These are phyloP conservation scores for Aporophyla lueneburgensis DNA, from an alignment of 2,888 invertebrate genomes.

Conservation along the genomic window DNA sequence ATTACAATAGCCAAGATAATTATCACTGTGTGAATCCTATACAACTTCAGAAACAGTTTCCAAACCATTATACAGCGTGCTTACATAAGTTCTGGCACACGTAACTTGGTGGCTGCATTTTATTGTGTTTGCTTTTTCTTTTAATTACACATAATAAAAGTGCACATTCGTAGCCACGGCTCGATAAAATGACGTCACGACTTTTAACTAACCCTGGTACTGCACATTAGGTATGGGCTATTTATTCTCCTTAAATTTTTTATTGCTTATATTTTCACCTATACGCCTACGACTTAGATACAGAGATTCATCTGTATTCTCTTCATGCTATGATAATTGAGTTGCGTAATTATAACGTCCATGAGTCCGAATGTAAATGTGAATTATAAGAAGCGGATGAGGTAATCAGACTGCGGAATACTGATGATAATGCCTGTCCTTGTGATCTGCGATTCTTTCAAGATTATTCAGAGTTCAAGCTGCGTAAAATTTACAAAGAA, in stretches of 20 bases:
- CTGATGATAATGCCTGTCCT: slow-evolving; percentile 37
- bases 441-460: slow-evolving; percentile 22
- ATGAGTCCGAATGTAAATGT: slow-evolving; percentile 56
- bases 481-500: slow-evolving; percentile 2
- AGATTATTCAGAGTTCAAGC: slow-evolving; percentile 13
- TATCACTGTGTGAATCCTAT: slow-evolving; percentile 70
- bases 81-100: slow-evolving; percentile 63
- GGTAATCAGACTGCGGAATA: slow-evolving; percentile 53
- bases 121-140: slow-evolving; percentile 63
- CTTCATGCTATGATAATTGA: slow-evolving; percentile 56
- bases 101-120: slow-evolving; percentile 63
- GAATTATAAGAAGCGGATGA: slow-evolving; percentile 57
- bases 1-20: slow-evolving; percentile 64
- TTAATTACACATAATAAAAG: slow-evolving; percentile 67
- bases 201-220: slow-evolving; percentile 48
- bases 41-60: slow-evolving; percentile 67
- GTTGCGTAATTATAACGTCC: slow-evolving; percentile 64
- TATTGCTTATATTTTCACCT: slow-evolving; percentile 58
- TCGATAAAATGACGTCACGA: slow-evolving; percentile 59
- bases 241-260: slow-evolving; percentile 52
- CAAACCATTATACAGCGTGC: slow-evolving; percentile 54
- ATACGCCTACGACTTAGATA: slow-evolving; percentile 31
- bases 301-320: slow-evolving; percentile 54
- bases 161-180: slow-evolving; percentile 44
- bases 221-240: slow-evolving; percentile 52